Base-by-base conservation (phyloP, 2,113 vertebrate genomes). In the Psilopsiagon aurifrons region DNA sequence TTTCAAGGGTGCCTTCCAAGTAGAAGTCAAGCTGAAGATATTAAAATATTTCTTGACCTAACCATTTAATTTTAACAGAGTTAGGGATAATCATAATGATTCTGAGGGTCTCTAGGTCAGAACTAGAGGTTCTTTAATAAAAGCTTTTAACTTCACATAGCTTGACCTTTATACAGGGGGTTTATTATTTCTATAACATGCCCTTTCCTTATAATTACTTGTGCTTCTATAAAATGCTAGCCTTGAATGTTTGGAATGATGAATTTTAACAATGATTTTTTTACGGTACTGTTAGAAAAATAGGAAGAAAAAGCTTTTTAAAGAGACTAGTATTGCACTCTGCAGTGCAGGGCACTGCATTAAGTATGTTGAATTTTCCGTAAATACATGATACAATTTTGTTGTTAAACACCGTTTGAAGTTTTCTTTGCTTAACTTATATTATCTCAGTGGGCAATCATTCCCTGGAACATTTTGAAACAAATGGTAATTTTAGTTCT, bases 401-500 rank as follows among this genome's bases (percentile, higher is more conserved):
- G 22, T 94, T 31, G 9, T 96, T 97, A 94, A 97, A 94, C 52
- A 92, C 91, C 0, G 60, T 96, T 97, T 97, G 94, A 97, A 97
- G 95, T 97, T 97, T 97, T 88, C 93, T 95, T 96, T 97, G 41
- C 81, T 94, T 94, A 86, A 19, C 59, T 90, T 90, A 41, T 47
- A 52, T 95, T 98, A 97, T 97, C 96, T 98, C 86, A 88, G 43
- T 64, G 89, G 95, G 97, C 94, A 92, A 97, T 98, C 96, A 12
- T 97, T 97, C 97, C 91, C 63, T 92, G 96, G 95, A 97, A 97
- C 94, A 68, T 97, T 97, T 95, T 96, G 90, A 97, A 98, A 97
- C 96, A 91, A 98, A 95, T 59, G 81, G 71, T 89, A 64, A 95
- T 97, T 96, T 96, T 91, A 87, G 33, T 95, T 97, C 83, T 96